A percentile compares a stretch with the other conserved stretches of the same genome.
Evolutionary conservation across 2,888 invertebrate species (phyloP).

Genomic region (Limnephilus marmoratus): DNA sequence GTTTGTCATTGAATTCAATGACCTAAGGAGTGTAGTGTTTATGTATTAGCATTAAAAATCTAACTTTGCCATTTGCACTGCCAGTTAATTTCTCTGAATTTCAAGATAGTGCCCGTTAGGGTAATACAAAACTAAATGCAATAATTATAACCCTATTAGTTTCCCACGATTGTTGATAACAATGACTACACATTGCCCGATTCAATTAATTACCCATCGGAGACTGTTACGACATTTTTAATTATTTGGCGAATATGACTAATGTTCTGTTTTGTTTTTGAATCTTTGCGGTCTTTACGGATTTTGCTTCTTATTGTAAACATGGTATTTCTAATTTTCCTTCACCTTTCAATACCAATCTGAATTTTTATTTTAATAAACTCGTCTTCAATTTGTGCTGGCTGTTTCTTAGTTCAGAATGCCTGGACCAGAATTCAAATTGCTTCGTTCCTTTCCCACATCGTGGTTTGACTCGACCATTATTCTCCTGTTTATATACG

Average conservation of each 20-base stretch:
- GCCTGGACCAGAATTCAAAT: too few species aligned
- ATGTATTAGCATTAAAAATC: neutral
- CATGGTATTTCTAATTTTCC: neutral
- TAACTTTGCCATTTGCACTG: neutral
- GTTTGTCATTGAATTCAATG: conserved; percentile 3
- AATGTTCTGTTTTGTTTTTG: neutral
- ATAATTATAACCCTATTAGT: too few species aligned
- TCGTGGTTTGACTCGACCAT: too few species aligned
- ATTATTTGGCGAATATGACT: neutral
- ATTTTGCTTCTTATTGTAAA: neutral
- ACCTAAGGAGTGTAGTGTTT: neutral
- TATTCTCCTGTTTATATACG: too few species aligned
- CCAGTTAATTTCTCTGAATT: neutral
- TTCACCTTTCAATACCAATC: too few species aligned
- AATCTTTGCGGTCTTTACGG: neutral
- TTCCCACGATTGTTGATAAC: too few species aligned
- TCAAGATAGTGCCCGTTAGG: neutral
- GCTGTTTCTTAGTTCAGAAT: neutral
- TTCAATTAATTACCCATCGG: neutral
- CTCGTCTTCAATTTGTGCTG: neutral
- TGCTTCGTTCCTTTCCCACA: too few species aligned
- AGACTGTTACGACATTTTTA: neutral
- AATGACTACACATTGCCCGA: neutral
- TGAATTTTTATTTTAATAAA: neutral
- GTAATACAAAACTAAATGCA: neutral